These are phyloP conservation scores for Pseudochromis fuscus DNA, from an alignment of 2,797 vertebrate genomes.

Conservation along the genomic window DNA sequence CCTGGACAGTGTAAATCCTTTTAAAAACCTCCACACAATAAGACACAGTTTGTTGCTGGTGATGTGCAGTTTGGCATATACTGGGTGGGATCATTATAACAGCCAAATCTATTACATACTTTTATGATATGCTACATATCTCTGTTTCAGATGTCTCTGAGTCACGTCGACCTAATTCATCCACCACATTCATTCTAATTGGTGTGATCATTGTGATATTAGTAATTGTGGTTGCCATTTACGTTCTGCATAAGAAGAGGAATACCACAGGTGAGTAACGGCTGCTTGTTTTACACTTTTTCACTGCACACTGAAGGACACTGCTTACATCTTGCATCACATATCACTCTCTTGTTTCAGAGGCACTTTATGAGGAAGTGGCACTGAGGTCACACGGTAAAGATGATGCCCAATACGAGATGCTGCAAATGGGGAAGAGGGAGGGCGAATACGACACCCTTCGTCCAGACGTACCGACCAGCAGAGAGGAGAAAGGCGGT, in stretches of 20 bases:
- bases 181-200: rapidly evolving
- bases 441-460: conserved; percentile 50
- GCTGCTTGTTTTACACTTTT: neutral
- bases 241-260: neutral
- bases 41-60: no score
- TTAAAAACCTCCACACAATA: no score
- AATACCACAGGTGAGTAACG: conserved; percentile 31
- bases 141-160: conserved; percentile 36
- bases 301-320: neutral
- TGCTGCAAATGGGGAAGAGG: neutral
- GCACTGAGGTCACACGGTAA: rapidly evolving
- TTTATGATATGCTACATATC: neutral
- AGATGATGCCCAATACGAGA: conserved; percentile 15
- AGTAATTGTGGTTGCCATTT: rapidly evolving
- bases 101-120: neutral
- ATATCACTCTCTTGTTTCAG: conserved; percentile 22
- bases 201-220: neutral
- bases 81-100: no score
- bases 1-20: no score
- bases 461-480: neutral
- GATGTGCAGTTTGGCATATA: no score
- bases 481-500: neutral
- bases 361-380: conserved; percentile 51
- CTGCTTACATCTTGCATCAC: neutral
- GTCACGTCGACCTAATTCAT: neutral